phyloP scores from a whole-genome alignment of 2,797 vertebrate species.

The Pangasius krempfi region DNA sequence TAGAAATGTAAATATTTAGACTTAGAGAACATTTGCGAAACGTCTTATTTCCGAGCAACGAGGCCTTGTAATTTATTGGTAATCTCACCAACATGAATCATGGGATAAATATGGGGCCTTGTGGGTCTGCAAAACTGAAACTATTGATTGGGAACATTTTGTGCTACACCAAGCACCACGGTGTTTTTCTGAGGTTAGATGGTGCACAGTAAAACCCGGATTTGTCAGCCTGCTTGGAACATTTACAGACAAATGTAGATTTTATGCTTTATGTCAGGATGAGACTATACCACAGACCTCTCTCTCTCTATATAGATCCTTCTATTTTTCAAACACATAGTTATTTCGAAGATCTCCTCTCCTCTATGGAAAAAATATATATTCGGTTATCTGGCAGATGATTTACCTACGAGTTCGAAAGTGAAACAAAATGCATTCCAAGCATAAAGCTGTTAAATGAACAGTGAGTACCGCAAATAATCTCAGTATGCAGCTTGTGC shows the following conservation, averaged over 20 bases:
- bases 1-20: too few relatives aligned
- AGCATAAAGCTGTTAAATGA: not conserved
- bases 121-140: constrained; percentile 12
- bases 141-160: constrained; percentile 12
- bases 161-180: not conserved
- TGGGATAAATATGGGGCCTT: not conserved
- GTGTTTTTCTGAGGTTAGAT: not conserved
- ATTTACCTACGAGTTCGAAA: not conserved
- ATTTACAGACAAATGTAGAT: not conserved
- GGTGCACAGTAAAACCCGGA: not conserved
- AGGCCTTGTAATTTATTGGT: not conserved
- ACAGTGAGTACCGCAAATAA: not conserved
- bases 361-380: not conserved
- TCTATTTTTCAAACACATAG: not conserved
- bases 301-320: not conserved
- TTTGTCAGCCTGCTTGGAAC: not conserved
- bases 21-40: not conserved
- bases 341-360: not conserved
- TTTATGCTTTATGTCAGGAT: not conserved
- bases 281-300: not conserved
- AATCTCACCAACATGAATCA: constrained; percentile 13
- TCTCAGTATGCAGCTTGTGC: not conserved
- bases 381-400: not conserved
- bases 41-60: not conserved
- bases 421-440: not conserved